phyloP scores from a whole-genome alignment of 2,113 vertebrate species.

The Nerophis lumbriciformis region DNA sequence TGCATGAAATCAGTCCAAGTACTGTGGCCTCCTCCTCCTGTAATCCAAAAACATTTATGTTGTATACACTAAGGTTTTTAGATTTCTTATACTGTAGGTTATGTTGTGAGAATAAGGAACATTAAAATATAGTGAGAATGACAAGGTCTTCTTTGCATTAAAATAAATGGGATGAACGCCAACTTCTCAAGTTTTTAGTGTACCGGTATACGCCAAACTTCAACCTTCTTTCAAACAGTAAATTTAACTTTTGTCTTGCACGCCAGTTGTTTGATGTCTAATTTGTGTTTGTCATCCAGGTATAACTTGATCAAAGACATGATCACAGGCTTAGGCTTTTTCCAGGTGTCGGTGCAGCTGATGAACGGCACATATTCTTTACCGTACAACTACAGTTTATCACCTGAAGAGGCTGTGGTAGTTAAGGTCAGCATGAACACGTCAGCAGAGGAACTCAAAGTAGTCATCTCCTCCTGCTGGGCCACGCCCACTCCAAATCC shows the following conservation, averaged over 20 bases:
- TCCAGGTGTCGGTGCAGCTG: slow-evolving; percentile 77
- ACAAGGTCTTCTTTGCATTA: not conserved
- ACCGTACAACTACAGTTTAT: slow-evolving; percentile 76
- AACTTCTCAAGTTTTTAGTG: too few relatives aligned
- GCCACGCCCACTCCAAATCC: slow-evolving; percentile 75
- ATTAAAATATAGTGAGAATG: too few relatives aligned
- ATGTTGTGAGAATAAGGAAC: too few relatives aligned
- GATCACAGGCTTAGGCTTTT: slow-evolving; percentile 72
- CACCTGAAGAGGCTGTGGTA: slow-evolving; percentile 73
- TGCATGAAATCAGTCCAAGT: too few relatives aligned
- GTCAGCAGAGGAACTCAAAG: slow-evolving; percentile 72
- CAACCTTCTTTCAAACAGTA: not conserved
- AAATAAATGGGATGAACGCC: not conserved
- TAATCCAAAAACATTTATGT: too few relatives aligned
- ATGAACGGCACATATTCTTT: slow-evolving; percentile 73
- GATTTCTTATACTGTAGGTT: too few relatives aligned
- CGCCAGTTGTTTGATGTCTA: not conserved
- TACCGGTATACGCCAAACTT: too few relatives aligned
- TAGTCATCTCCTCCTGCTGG: slow-evolving; percentile 85
- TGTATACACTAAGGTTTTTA: too few relatives aligned
- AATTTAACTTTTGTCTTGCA: not conserved
- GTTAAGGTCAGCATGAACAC: slow-evolving; percentile 79
- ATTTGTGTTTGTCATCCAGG: slow-evolving; percentile 52
- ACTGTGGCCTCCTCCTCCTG: too few relatives aligned
- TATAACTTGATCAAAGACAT: slow-evolving; percentile 70